Evolutionary conservation across 2,113 vertebrate genomes (phyloP).

Genomic region (Delphinapterus leucas): DNA sequence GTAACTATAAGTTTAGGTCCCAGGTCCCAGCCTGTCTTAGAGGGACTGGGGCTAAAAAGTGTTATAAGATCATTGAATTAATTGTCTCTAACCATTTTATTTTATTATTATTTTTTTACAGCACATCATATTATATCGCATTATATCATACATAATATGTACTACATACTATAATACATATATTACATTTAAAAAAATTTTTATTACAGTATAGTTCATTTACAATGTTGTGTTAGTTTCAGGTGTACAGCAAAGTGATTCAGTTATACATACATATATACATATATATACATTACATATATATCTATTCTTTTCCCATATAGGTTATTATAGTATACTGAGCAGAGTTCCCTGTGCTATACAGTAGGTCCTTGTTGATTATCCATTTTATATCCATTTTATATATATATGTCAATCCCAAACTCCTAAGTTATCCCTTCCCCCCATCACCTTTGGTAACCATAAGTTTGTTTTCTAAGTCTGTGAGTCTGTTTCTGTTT

Average conservation of each 20-base stretch:
- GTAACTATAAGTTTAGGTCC: background rate
- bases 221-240: background rate
- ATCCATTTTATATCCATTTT: no score
- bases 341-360: no score
- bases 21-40: background rate
- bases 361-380: background rate
- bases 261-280: background rate
- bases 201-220: background rate
- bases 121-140: background rate
- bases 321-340: background rate
- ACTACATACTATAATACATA: background rate
- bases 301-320: background rate
- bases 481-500: background rate
- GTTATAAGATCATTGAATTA: background rate
- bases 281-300: background rate
- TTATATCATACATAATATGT: background rate
- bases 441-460: background rate
- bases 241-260: background rate
- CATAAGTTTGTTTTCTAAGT: background rate
- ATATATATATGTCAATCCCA: background rate
- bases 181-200: rapidly evolving
- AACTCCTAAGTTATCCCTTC: background rate
- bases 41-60: background rate
- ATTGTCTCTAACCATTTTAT: background rate
- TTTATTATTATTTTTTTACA: background rate